Evolutionary conservation across 1,140 invertebrate genomes (phyloP).

Genomic region (Drosophila tsacasi): DNA sequence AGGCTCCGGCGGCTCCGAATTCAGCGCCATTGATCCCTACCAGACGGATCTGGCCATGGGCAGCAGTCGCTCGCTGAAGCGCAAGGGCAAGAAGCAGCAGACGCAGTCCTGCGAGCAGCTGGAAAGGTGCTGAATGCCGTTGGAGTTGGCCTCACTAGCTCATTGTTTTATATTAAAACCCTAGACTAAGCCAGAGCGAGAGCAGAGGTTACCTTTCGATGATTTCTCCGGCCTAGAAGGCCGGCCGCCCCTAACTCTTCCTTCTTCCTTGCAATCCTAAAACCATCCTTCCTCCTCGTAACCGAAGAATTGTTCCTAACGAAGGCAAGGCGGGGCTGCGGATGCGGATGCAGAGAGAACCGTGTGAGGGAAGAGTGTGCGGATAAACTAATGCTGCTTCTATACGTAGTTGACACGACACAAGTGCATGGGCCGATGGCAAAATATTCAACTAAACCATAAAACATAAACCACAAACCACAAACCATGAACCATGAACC

Average conservation of each 20-base stretch:
- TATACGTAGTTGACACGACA: slow-evolving; percentile 20
- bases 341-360: background rate
- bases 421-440: slow-evolving; percentile 39
- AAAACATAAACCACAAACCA: slow-evolving; percentile 3
- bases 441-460: slow-evolving; percentile 33
- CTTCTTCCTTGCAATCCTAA: background rate
- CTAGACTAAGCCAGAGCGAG: slow-evolving; percentile 47
- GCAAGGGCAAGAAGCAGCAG: slow-evolving; percentile 68
- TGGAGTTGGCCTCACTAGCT: slow-evolving; percentile 42
- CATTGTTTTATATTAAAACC: slow-evolving; percentile 83
- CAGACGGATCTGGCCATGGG: slow-evolving; percentile 33
- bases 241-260: too few species aligned
- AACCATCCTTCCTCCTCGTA: background rate
- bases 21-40: slow-evolving; percentile 67
- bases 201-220: background rate
- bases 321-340: slow-evolving; percentile 2
- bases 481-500: background rate
- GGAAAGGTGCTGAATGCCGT: slow-evolving; percentile 57
- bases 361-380: background rate
- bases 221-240: too few species aligned
- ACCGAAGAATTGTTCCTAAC: slow-evolving; percentile 25
- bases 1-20: slow-evolving; percentile 21
- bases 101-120: slow-evolving; percentile 82
- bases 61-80: slow-evolving; percentile 32
- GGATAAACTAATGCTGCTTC: slow-evolving; percentile 25